Evolutionary conservation across 1,140 invertebrate genomes (phyloP).

Genomic region (Andricus grossulariae): DNA sequence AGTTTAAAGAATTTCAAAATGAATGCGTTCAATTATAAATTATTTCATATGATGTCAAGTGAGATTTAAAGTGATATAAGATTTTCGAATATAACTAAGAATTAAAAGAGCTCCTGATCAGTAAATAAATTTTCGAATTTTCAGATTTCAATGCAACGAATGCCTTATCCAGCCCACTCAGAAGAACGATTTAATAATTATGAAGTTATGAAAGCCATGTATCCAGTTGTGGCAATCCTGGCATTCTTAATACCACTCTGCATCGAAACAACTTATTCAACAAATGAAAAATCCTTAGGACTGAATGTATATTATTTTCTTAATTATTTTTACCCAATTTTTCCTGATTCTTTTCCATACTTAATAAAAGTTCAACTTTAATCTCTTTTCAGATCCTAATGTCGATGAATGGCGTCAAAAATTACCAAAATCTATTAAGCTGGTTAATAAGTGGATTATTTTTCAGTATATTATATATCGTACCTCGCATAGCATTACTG

Average conservation of each 20-base stretch:
- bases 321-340: conserved; percentile 18
- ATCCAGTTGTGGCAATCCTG: conserved; percentile 57
- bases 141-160: conserved; percentile 68
- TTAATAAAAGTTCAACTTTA: not conserved
- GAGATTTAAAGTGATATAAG: no score
- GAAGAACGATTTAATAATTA: conserved; percentile 54
- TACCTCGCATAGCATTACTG: conserved; percentile 64
- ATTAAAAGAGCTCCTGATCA: not conserved
- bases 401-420: conserved; percentile 71
- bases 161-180: conserved; percentile 70
- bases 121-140: conserved; percentile 33
- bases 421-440: conserved; percentile 66
- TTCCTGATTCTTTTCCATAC: conserved; percentile 5
- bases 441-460: conserved; percentile 68
- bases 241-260: conserved; percentile 68
- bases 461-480: conserved; percentile 63
- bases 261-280: conserved; percentile 63
- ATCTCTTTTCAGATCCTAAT: conserved; percentile 65
- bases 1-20: not conserved
- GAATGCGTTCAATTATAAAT: no score
- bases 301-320: conserved; percentile 62
- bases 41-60: no score
- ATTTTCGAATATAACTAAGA: conserved; percentile 26
- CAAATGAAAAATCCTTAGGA: conserved; percentile 71
- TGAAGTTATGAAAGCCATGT: conserved; percentile 54